These are phyloP conservation scores for Crax fasciolata DNA, from an alignment of 2,797 vertebrate genomes.

Conservation along the genomic window DNA sequence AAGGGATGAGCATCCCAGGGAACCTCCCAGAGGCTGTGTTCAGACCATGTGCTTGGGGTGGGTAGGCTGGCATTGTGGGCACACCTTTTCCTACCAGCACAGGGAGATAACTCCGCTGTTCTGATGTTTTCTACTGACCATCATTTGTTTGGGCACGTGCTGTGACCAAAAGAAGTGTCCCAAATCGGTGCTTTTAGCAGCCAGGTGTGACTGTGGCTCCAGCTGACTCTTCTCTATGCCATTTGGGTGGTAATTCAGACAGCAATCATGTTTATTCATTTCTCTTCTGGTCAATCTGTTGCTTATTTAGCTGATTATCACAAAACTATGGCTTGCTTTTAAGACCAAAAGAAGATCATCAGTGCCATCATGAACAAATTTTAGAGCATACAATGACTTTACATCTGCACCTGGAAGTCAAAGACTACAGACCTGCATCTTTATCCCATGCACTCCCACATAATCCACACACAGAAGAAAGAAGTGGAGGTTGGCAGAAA, in stretches of 20 bases:
- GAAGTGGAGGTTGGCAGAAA: background rate
- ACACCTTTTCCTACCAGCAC: background rate
- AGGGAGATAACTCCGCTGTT: background rate
- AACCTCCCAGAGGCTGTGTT: background rate
- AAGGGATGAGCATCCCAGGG: background rate
- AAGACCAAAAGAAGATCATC: background rate
- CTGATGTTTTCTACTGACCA: background rate
- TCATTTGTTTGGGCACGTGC: background rate
- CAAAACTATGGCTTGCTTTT: background rate
- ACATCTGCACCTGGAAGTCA: background rate
- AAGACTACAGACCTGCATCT: background rate
- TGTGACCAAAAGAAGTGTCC: accelerated
- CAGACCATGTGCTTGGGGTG: background rate
- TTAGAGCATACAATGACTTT: background rate
- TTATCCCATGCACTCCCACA: background rate
- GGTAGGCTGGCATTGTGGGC: background rate
- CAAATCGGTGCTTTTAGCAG: background rate
- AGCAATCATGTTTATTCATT: background rate
- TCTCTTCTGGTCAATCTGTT: background rate
- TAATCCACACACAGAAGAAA: background rate
- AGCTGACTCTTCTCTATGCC: background rate
- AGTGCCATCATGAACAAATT: accelerated
- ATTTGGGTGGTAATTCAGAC: background rate
- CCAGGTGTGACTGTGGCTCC: background rate
- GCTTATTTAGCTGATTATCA: background rate